Base-by-base conservation (phyloP, 2,797 vertebrate species). In the Gorsachius magnificus region DNA sequence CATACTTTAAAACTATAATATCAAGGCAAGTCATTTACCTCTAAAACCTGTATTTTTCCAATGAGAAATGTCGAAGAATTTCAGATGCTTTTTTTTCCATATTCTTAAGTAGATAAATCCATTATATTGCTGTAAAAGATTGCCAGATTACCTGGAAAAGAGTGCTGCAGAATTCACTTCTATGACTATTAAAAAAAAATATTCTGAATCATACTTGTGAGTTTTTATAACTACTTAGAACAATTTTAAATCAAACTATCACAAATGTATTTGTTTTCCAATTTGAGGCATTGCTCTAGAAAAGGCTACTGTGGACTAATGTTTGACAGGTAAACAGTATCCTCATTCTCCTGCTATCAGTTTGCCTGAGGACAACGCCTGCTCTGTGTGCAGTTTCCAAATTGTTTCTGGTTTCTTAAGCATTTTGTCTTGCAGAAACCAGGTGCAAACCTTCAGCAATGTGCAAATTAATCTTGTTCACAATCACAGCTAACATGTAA, bases 401-500 rank as follows among this genome's bases (percentile, higher is more conserved):
- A 87, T 54, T 64, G 36, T 66, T 95, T 86, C 70, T 87, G n/a
- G 25, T 86, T 91, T 90, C 63, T 93, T 79, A 72, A 84, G 53
- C 46, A 13, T 93, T 95, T 82, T 90, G 60, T 82, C 74, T 74
- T 84, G 64, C 63, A 87, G 76, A 90, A 93, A 12, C 31, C 74
- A 90, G 63, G 80, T 94, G 94, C 70, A 93, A 76, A 94, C 48
- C 29, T 66, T 84, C 45, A 68, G 74, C 56, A 77, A 80, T 24
- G 88, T 89, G 77, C 74, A 94, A 94, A 93, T 96, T 84, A 94
- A 75, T 90, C 86, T 89, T 83, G 60, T 61, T 96, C 91, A 74
- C 80, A 72, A 65, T 90, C 83, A 70, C 70, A 82, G 51, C 74
- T 93, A 80, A 61, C 78, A 76, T 41, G 56, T 66, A 93, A 58